These are phyloP conservation scores for Pelobates fuscus DNA, from an alignment of 2,113 vertebrate genomes.

Conservation along the genomic window DNA sequence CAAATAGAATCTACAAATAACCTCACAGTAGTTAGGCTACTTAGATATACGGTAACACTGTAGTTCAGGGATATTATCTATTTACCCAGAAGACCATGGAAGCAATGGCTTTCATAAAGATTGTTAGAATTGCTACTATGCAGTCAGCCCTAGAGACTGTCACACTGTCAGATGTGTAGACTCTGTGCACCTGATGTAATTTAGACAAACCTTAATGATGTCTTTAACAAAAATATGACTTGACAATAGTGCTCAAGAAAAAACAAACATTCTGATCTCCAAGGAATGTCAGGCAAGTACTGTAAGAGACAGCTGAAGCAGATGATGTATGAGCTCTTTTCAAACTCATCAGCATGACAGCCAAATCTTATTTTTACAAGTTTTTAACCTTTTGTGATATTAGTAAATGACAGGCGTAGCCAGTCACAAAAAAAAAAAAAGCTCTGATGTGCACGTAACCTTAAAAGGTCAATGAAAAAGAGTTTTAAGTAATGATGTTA, in stretches of 20 bases:
- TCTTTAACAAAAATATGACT: conserved; percentile 51
- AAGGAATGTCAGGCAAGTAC: conserved; percentile 31
- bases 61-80: conserved; percentile 36
- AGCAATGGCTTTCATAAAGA: conserved; percentile 43
- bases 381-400: conserved; percentile 29
- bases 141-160: conserved; percentile 47
- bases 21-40: conserved; percentile 5
- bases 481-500: neutral
- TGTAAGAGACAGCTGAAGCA: conserved; percentile 33
- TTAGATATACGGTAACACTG: conserved; percentile 22
- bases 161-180: conserved; percentile 44
- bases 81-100: conserved; percentile 36
- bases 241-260: conserved; percentile 44
- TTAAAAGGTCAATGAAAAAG: neutral
- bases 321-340: conserved; percentile 22
- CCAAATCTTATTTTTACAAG: conserved; percentile 8
- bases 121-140: conserved; percentile 44
- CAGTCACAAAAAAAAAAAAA: neutral
- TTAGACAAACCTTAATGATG: conserved; percentile 51
- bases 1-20: conserved; percentile 37
- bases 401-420: conserved; percentile 16
- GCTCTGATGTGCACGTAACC: neutral
- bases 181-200: conserved; percentile 35
- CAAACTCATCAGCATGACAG: conserved; percentile 26
- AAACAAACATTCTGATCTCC: conserved; percentile 43